phyloP scores from a whole-genome alignment of 2,113 vertebrate genomes.

The Platycercus adscitus region DNA sequence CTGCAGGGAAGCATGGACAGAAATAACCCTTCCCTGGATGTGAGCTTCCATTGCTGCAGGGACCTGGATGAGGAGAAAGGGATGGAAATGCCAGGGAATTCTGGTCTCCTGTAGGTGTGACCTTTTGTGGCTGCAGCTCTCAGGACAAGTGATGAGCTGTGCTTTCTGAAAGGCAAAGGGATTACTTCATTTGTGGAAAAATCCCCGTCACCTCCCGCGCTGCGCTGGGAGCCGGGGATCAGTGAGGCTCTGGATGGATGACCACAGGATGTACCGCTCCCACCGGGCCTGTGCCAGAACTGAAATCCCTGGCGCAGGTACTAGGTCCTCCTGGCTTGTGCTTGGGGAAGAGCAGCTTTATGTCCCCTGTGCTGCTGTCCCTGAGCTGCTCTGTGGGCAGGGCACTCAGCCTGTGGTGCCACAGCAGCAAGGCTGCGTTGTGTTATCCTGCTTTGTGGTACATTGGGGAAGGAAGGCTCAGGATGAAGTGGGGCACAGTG shows the following conservation, averaged over 20 bases:
- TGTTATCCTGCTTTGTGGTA: fast-evolving
- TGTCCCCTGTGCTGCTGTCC: fast-evolving
- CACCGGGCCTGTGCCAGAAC: background rate
- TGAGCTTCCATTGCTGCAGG: background rate
- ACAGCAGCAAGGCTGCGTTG: background rate
- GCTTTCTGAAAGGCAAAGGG: background rate
- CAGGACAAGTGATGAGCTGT: background rate
- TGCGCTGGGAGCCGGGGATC: background rate
- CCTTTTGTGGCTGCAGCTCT: background rate
- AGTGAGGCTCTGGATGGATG: background rate
- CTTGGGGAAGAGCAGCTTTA: background rate
- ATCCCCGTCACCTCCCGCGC: background rate
- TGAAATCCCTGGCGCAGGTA: background rate
- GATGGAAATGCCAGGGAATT: background rate
- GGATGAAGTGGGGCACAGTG: background rate
- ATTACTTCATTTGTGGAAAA: background rate
- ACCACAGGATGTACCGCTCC: background rate
- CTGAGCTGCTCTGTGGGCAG: background rate
- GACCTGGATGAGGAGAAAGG: background rate
- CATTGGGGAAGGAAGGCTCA: background rate
- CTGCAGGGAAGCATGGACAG: background rate
- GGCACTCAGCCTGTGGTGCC: background rate
- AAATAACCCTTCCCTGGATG: background rate
- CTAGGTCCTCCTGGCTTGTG: background rate
- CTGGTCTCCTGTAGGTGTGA: background rate